Evolutionary conservation across 2,888 invertebrate genomes (phyloP).

Genomic region (Escarpia spicata): DNA sequence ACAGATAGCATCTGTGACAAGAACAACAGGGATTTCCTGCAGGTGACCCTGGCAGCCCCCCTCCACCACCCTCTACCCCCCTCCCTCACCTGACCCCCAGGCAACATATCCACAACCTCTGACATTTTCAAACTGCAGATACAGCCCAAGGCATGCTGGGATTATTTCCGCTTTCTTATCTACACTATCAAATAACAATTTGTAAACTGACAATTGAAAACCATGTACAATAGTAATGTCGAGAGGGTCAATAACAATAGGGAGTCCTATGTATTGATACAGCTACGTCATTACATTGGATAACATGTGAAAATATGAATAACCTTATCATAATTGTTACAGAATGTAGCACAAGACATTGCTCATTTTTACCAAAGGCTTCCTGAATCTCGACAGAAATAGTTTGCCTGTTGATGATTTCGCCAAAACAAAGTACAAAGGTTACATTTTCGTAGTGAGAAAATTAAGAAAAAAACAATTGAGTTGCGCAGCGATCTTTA

Average conservation of each 20-base stretch:
- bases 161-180: neutral
- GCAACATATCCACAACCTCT: neutral
- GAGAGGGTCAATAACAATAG: neutral
- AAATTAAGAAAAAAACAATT: too few relatives aligned
- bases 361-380: too few relatives aligned
- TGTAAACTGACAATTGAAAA: neutral
- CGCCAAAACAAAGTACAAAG: too few relatives aligned
- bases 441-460: too few relatives aligned
- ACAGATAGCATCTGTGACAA: neutral
- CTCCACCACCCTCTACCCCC: neutral
- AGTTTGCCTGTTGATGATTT: too few relatives aligned
- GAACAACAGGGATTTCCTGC: constrained; percentile 7
- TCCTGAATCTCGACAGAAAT: too few relatives aligned
- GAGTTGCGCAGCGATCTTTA: too few relatives aligned
- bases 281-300: neutral
- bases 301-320: neutral
- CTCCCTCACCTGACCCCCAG: neutral
- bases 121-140: neutral
- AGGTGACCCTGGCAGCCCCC: neutral
- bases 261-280: neutral
- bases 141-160: neutral
- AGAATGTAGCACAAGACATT: neutral
- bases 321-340: neutral
- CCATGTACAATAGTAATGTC: neutral
- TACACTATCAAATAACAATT: neutral